Conservation (phyloP, 2,797 vertebrate genomes). For the Siniperca obscura region DNA sequence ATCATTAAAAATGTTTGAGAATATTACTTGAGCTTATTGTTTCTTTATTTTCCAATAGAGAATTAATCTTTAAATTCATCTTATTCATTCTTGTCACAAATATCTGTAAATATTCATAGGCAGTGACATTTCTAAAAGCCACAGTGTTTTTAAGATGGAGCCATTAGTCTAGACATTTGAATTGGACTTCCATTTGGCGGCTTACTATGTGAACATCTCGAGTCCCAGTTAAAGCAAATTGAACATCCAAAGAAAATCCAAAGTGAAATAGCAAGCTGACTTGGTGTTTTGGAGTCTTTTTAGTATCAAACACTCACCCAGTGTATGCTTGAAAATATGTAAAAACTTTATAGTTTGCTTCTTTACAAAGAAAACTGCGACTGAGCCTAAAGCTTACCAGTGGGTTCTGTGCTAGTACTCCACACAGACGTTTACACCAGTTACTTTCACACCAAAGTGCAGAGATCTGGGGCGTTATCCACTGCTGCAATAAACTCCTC, state of each 20-base stretch:
- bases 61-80: background rate
- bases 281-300: background rate
- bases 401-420: background rate
- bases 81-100: background rate
- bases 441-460: background rate
- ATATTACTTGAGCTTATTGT: background rate
- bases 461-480: background rate
- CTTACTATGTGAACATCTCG: background rate
- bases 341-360: background rate
- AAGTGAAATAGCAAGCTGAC: background rate
- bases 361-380: background rate
- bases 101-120: background rate
- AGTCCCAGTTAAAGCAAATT: background rate
- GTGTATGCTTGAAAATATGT: background rate
- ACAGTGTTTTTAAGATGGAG: background rate
- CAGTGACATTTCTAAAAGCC: background rate
- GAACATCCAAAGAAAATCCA: background rate
- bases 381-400: background rate
- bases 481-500: constrained; percentile 17
- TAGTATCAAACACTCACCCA: background rate
- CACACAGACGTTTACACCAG: background rate
- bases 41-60: background rate
- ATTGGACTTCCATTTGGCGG: background rate
- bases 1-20: background rate
- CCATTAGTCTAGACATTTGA: background rate